Evolutionary conservation across 2,113 vertebrate species (phyloP).

Genomic region (Podilymbus podiceps): DNA sequence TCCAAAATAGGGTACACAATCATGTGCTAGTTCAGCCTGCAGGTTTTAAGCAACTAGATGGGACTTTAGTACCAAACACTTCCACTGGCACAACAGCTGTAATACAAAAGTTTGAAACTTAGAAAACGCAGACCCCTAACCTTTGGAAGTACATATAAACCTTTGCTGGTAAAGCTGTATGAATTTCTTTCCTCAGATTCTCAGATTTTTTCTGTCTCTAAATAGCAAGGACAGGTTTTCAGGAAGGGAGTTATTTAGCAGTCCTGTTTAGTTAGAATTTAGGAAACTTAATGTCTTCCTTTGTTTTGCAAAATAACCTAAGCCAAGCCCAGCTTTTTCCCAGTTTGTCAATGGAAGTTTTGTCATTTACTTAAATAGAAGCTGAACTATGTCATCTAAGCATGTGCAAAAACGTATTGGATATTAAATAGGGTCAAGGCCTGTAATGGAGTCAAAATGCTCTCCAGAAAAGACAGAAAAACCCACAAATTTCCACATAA

Average conservation of each 20-base stretch:
- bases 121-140: neutral
- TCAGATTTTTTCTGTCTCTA: neutral
- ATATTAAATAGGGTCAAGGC: neutral
- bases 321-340: neutral
- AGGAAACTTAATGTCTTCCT: neutral
- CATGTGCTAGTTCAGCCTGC: neutral
- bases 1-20: neutral
- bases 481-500: neutral
- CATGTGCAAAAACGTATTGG: neutral
- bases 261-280: neutral
- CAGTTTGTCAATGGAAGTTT: neutral
- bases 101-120: neutral
- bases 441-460: neutral
- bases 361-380: neutral
- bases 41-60: neutral
- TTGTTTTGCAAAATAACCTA: neutral
- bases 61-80: neutral
- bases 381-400: neutral
- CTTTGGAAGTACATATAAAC: neutral
- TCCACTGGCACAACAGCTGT: slow-evolving; percentile 22
- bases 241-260: neutral
- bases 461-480: neutral
- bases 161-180: neutral
- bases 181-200: neutral
- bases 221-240: neutral